Evolutionary conservation across 2,888 invertebrate species (phyloP).

Genomic region (Parthenolecanium corni): DNA sequence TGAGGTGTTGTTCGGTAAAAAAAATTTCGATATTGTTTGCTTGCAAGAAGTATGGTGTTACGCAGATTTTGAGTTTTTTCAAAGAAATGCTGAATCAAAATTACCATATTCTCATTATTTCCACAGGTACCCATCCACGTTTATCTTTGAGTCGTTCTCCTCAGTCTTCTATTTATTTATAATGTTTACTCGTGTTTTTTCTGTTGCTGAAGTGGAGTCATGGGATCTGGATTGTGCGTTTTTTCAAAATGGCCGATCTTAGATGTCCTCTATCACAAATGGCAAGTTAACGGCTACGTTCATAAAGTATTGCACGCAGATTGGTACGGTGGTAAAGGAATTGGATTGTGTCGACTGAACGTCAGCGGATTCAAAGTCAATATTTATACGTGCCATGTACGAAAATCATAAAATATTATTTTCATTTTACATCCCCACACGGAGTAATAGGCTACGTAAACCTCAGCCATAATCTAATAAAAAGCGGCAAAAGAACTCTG

Average conservation of each 20-base stretch:
- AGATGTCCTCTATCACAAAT: constrained; percentile 81
- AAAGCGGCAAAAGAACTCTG: not conserved
- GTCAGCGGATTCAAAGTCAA: constrained; percentile 59
- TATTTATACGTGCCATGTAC: constrained; percentile 87
- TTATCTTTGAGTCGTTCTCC: too few relatives aligned
- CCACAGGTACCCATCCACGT: constrained; percentile 78
- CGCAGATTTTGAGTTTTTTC: constrained; percentile 65
- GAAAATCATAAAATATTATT: too few relatives aligned
- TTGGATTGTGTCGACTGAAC: constrained; percentile 66
- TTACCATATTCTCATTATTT: constrained; percentile 71
- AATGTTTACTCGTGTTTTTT: not conserved
- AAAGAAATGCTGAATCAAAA: constrained; percentile 52
- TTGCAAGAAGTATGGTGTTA: constrained; percentile 92
- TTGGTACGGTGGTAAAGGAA: constrained; percentile 97
- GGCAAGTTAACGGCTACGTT: constrained; percentile 94
- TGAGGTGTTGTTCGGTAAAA: constrained; percentile 50
- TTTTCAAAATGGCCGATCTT: constrained; percentile 72
- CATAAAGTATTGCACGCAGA: constrained; percentile 93
- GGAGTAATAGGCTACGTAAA: too few relatives aligned
- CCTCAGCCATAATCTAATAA: too few relatives aligned
- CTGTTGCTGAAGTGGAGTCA: constrained; percentile 58
- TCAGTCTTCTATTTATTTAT: too few relatives aligned
- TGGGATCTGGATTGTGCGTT: constrained; percentile 81
- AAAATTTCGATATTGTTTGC: constrained; percentile 73
- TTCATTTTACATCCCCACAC: too few relatives aligned